Percentiles rank a stretch among this genome's conserved stretches.
These are phyloP conservation scores for Loris lydekkerianus DNA, from an alignment of 2,797 vertebrate species.

Conservation along the genomic window DNA sequence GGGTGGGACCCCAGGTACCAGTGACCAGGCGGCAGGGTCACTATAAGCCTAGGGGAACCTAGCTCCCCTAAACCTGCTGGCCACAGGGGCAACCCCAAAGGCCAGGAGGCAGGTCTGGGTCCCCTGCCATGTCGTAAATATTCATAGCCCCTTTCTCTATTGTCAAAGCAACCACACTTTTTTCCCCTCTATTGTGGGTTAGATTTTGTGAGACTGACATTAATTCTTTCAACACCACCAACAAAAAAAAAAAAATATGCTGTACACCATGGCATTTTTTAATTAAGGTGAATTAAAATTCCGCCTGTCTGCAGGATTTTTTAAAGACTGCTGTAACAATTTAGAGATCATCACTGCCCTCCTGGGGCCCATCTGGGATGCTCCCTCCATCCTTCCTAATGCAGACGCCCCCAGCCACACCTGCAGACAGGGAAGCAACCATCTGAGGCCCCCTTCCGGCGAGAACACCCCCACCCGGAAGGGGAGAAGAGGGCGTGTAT, in stretches of 20 bases:
- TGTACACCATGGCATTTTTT: accelerated
- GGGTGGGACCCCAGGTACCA: accelerated
- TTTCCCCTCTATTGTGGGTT: not conserved
- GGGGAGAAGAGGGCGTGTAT: accelerated
- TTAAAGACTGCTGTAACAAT: too few species aligned
- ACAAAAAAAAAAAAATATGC: not conserved
- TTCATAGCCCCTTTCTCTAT: not conserved
- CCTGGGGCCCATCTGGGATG: accelerated
- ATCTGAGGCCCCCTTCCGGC: accelerated
- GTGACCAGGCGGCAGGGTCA: not conserved
- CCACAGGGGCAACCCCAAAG: not conserved
- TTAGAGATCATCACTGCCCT: accelerated
- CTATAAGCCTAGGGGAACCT: not conserved
- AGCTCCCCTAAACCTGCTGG: not conserved
- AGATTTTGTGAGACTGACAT: not conserved
- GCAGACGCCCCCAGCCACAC: not conserved
- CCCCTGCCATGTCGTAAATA: not conserved
- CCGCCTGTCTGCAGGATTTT: not conserved
- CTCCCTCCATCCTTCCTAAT: accelerated
- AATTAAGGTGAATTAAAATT: not conserved
- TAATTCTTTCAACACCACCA: not conserved
- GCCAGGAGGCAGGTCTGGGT: not conserved
- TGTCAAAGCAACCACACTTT: slow-evolving; percentile 2
- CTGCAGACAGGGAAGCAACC: accelerated
- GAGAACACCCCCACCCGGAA: not conserved